A percentile compares a stretch with the other conserved stretches of the same genome.
Evolutionary conservation across 2,888 invertebrate genomes (phyloP).

Genomic region (Taenaris catops): DNA sequence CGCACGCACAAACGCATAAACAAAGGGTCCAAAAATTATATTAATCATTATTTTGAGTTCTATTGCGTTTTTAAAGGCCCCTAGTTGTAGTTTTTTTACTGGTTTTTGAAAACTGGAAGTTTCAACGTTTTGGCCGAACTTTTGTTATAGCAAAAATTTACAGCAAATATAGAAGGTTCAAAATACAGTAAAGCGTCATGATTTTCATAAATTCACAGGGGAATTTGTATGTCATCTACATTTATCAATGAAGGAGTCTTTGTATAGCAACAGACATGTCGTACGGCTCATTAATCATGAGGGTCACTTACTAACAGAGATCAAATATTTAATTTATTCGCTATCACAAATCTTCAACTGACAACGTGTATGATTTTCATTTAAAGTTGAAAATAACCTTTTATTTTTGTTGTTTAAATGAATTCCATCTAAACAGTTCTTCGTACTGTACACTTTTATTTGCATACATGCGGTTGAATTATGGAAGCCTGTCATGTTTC

Average conservation of each 20-base stretch:
- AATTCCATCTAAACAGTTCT: conserved; percentile 9
- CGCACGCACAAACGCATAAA: too few species aligned
- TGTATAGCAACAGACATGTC: conserved; percentile 17
- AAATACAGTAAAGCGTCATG: too few species aligned
- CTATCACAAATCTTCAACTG: conserved; percentile 9
- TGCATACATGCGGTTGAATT: background rate
- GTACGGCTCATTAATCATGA: conserved; percentile 15
- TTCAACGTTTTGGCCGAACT: too few species aligned
- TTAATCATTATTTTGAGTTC: too few species aligned
- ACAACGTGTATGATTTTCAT: conserved; percentile 4
- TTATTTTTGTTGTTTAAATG: conserved; percentile 7
- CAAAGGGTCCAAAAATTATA: too few species aligned
- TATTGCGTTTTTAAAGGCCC: too few species aligned
- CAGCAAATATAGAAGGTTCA: too few species aligned
- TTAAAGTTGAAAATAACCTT: conserved; percentile 9
- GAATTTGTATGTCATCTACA: conserved; percentile 1
- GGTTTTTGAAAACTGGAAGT: too few species aligned
- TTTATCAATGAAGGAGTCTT: background rate
- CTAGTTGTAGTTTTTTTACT: too few species aligned
- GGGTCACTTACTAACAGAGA: conserved; percentile 18
- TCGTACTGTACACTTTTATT: conserved; percentile 11
- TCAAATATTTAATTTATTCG: conserved; percentile 22
- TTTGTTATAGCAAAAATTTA: too few species aligned
- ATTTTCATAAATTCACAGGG: too few species aligned
- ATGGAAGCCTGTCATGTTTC: too few species aligned